phyloP scores from a whole-genome alignment of 2,888 invertebrate species.

The Ceraclea dissimilis region DNA sequence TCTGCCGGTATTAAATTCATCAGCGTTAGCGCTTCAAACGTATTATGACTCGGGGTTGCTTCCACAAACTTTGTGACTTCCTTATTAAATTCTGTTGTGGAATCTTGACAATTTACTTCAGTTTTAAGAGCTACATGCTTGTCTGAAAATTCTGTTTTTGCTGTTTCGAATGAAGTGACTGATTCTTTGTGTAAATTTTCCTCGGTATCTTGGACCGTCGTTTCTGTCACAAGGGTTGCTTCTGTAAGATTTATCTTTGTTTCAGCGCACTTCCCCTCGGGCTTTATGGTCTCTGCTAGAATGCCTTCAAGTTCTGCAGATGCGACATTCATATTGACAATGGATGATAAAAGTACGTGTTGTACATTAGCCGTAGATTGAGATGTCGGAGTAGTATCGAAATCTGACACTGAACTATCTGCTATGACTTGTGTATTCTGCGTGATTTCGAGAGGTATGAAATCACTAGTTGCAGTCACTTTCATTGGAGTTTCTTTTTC shows the following conservation, averaged over 20 bases:
- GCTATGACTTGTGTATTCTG: slow-evolving; percentile 37
- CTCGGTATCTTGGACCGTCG: slow-evolving; percentile 43
- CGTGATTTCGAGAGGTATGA: slow-evolving; percentile 36
- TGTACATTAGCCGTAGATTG: slow-evolving; percentile 27
- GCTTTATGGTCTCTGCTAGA: slow-evolving; percentile 35
- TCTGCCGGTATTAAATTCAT: slow-evolving; percentile 37
- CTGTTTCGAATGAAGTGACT: slow-evolving; percentile 39
- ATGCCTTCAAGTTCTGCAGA: slow-evolving; percentile 35
- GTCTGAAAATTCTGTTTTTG: slow-evolving; percentile 34
- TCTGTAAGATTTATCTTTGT: slow-evolving; percentile 25
- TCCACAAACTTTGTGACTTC: slow-evolving; percentile 24
- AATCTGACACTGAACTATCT: slow-evolving; percentile 30
- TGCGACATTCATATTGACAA: slow-evolving; percentile 21
- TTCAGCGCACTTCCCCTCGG: slow-evolving; percentile 37
- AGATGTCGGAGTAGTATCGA: slow-evolving; percentile 28
- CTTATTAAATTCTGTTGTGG: slow-evolving; percentile 28
- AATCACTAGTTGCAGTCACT: slow-evolving; percentile 32
- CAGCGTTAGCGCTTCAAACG: slow-evolving; percentile 32
- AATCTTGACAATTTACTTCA: slow-evolving; percentile 38
- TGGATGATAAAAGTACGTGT: slow-evolving; percentile 23
- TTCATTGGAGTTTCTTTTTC: slow-evolving; percentile 31
- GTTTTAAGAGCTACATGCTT: slow-evolving; percentile 43
- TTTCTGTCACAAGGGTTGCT: slow-evolving; percentile 41
- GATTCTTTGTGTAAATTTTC: slow-evolving; percentile 33
- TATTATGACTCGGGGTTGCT: slow-evolving; percentile 31